phyloP scores from a whole-genome alignment of 2,888 invertebrate species.

The Drosophila barbarae region DNA sequence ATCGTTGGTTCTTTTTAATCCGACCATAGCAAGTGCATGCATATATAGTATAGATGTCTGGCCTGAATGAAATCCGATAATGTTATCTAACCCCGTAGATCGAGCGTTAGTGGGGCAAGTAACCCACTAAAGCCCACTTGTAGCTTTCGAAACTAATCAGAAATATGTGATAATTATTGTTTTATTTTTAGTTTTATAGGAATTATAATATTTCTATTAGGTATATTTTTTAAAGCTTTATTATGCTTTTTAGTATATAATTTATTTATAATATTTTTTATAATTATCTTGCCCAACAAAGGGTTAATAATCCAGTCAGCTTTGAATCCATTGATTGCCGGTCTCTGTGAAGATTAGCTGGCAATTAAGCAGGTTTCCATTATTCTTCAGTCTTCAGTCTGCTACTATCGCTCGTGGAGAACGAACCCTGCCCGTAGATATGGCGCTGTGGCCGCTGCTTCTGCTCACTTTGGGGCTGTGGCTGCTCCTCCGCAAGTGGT shows the following conservation, averaged over 20 bases:
- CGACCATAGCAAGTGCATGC: conserved; percentile 12
- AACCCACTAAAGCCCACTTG: background rate
- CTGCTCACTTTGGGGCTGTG: conserved; percentile 21
- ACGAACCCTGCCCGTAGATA: conserved; percentile 6
- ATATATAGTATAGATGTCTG: background rate
- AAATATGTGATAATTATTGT: background rate
- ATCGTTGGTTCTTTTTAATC: conserved; percentile 10
- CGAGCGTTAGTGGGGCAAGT: conserved; percentile 5
- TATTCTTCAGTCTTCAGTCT: conserved; percentile 10
- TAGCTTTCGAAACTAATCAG: background rate
- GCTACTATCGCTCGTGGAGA: background rate
- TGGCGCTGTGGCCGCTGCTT: conserved; percentile 36
- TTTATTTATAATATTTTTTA: background rate
- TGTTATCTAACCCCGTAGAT: conserved; percentile 17
- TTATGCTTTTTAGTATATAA: background rate
- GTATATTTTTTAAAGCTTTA: background rate
- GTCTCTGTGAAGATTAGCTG: conserved; percentile 16
- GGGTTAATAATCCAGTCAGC: conserved; percentile 7
- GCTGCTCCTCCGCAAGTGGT: conserved; percentile 46
- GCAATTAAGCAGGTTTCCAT: conserved; percentile 11
- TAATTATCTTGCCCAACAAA: background rate
- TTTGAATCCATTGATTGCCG: background rate
- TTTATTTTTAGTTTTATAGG: background rate
- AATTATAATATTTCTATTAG: background rate
- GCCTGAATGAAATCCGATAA: conserved; percentile 29